Evolutionary conservation across 1,140 invertebrate genomes (phyloP).

Genomic region (Trinorchestia longiramus): DNA sequence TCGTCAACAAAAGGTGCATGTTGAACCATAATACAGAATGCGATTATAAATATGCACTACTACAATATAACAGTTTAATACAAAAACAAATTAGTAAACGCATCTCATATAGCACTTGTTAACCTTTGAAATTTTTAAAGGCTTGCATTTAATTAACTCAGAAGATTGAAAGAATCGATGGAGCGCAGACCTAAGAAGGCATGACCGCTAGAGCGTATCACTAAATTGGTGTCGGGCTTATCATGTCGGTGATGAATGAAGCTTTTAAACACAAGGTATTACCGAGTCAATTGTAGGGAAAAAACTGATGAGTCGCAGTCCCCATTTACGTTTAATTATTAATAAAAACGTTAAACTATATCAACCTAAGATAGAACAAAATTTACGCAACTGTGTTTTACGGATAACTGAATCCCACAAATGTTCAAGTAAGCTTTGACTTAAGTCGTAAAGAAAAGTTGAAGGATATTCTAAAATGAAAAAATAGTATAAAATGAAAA

Average conservation of each 20-base stretch:
- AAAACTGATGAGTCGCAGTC: no score
- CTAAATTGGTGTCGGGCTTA: no score
- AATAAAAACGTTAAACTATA: no score
- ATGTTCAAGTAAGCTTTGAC: no score
- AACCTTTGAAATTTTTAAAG: not conserved
- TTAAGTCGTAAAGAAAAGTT: not conserved
- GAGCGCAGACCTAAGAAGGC: not conserved
- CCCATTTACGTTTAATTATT: no score
- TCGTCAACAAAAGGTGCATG: not conserved
- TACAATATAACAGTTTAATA: not conserved
- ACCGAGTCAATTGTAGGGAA: no score
- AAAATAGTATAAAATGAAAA: not conserved
- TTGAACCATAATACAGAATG: not conserved
- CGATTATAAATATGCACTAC: not conserved
- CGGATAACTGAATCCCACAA: no score
- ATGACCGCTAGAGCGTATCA: not conserved
- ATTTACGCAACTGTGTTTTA: no score
- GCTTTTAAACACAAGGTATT: no score
- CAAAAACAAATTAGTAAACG: not conserved
- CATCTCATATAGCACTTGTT: not conserved
- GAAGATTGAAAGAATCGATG: not conserved
- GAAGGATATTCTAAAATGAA: not conserved
- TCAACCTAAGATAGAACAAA: no score
- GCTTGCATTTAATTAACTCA: not conserved
- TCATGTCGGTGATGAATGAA: no score